Base-by-base conservation (phyloP, 2,888 invertebrate species). In the Plagodis dolabraria region DNA sequence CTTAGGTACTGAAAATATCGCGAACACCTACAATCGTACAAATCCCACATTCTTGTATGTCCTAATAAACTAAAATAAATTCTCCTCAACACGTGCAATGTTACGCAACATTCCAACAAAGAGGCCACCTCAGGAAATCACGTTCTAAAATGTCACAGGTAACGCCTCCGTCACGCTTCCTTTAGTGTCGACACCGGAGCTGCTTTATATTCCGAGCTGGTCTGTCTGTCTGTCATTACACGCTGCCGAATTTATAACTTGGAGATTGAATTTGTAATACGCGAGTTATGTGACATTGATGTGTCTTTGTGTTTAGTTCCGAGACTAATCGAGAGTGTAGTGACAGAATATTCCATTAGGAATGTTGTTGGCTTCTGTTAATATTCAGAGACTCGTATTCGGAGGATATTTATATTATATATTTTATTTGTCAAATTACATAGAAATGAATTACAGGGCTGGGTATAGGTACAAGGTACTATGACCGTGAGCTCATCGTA, bases 91-190 rank as follows among this genome's bases (percentile, higher is more conserved):
- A 56, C 55, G 57, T 58, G 60, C 57, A 50, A 46, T 53, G 53
- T 68, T 72, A 68, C 64, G 61, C 65, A 74, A 67, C 63, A 63
- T 60, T 54, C 65, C 40, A 40, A 40, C 40, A 40, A 40, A 65
- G 65, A 64, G 43, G 54, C 63, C 55, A 53, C 52, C 59, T 57
- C 76, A 84, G 89, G 88, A 89, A 77, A 80, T 86, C 88, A 87
- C 85, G 89, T 86, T 72, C 81, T 68, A 77, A 88, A 81, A 74
- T 81, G 82, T 83, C 80, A 76, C 85, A 85, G 89, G 89, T 89
- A 85, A 75, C 78, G 68, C 65, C 68, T 71, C 70, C 70, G 69
- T 60, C 67, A 67, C 74, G 76, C 76, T 80, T 81, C 80, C 80
- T 80, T 71, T 74, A 63, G 63, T 71, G 76, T 71, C 67, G 64